phyloP scores from a whole-genome alignment of 2,888 invertebrate genomes.

The Tuta absoluta region DNA sequence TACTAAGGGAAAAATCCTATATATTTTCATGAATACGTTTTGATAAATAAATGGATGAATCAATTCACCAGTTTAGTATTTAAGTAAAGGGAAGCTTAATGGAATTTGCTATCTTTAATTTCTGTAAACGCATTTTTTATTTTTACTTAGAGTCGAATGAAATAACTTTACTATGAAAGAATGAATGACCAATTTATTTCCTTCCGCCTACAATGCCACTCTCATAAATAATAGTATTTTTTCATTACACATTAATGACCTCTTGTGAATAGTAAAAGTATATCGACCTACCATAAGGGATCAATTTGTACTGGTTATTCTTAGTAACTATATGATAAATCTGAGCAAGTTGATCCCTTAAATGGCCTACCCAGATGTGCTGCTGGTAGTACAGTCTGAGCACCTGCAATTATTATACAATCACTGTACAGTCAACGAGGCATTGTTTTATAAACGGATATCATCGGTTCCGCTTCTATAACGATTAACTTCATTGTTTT shows the following conservation, averaged over 20 bases:
- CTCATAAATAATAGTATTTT: slow-evolving; percentile 1
- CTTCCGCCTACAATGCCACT: neutral
- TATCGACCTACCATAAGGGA: no score
- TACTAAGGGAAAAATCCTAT: no score
- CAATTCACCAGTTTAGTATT: no score
- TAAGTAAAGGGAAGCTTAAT: no score
- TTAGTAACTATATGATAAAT: no score
- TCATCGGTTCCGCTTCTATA: slow-evolving; percentile 34
- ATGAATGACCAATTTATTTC: slow-evolving; percentile 1
- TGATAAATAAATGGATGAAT: no score
- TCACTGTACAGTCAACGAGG: slow-evolving; percentile 45
- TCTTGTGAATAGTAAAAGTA: neutral
- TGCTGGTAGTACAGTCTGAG: neutral
- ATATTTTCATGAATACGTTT: no score
- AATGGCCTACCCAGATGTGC: no score
- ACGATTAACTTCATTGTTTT: neutral
- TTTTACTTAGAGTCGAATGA: neutral
- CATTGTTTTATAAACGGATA: slow-evolving; percentile 55
- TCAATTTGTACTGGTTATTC: no score
- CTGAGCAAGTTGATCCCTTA: no score
- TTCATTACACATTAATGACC: slow-evolving; percentile 3
- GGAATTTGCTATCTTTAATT: no score
- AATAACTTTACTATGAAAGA: neutral
- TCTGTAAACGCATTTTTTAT: no score
- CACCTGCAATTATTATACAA: slow-evolving; percentile 27